Evolutionary conservation across 2,797 vertebrate genomes (phyloP).

Genomic region (Manis crassicaudata): DNA sequence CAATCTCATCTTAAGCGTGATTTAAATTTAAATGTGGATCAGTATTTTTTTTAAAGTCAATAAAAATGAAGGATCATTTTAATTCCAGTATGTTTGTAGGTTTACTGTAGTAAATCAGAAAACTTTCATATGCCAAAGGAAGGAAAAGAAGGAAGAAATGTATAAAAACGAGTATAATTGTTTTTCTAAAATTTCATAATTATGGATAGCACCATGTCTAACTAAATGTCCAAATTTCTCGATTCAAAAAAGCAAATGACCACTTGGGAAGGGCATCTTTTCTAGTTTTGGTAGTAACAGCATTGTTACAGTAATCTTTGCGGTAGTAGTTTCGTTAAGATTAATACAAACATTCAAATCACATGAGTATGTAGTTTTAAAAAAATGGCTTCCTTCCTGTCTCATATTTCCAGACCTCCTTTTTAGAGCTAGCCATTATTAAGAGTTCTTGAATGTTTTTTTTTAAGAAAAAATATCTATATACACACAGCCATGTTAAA

Average conservation of each 20-base stretch:
- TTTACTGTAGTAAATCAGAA: conserved; percentile 64
- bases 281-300: neutral
- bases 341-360: neutral
- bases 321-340: conserved; percentile 30
- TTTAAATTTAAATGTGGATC: conserved; percentile 39
- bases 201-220: conserved; percentile 72
- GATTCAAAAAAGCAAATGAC: conserved; percentile 61
- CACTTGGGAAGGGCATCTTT: neutral
- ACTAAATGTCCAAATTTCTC: conserved; percentile 65
- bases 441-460: neutral
- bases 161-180: conserved; percentile 55
- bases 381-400: conserved; percentile 54
- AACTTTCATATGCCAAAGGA: neutral
- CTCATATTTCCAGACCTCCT: neutral
- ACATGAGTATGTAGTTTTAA: conserved; percentile 1
- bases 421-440: neutral
- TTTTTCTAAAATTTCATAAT: conserved; percentile 72
- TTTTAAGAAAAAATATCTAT: neutral
- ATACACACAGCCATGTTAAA: neutral
- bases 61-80: conserved; percentile 47
- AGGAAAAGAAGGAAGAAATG: conserved; percentile 56
- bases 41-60: conserved; percentile 42
- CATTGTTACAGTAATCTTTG: neutral
- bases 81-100: conserved; percentile 48
- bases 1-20: neutral